Percentiles rank a stretch among this genome's conserved stretches.
These are phyloP conservation scores for Rhipidura dahli DNA, from an alignment of 2,113 vertebrate species.

Conservation along the genomic window DNA sequence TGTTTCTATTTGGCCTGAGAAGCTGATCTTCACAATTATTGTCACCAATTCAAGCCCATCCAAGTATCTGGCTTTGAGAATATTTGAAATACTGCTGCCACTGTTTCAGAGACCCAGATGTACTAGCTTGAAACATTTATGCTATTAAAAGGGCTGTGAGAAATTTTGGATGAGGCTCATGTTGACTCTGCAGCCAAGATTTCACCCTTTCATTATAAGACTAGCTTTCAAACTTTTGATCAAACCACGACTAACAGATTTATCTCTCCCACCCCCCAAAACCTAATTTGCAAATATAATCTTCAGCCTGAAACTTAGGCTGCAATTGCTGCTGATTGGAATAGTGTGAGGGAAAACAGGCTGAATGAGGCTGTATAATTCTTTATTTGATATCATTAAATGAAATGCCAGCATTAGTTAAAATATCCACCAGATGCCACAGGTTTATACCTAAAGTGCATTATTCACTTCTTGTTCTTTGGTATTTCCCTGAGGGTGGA, in stretches of 20 bases:
- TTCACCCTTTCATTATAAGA: not conserved
- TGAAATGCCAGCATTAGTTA: not conserved
- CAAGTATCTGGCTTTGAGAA: slow-evolving; percentile 44
- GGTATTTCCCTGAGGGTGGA: not conserved
- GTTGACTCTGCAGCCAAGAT: slow-evolving; percentile 11
- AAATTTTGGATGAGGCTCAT: slow-evolving; percentile 7
- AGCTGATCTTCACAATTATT: slow-evolving; percentile 13
- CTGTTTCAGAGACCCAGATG: slow-evolving; percentile 46
- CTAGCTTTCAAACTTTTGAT: slow-evolving; percentile 31
- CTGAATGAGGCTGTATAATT: not conserved
- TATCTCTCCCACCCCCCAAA: not conserved
- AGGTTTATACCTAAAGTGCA: not conserved
- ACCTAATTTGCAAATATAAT: slow-evolving; percentile 21
- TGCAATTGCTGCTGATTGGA: not conserved
- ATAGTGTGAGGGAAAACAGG: not conserved
- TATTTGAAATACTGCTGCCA: slow-evolving; percentile 50
- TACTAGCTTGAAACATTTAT: slow-evolving; percentile 28
- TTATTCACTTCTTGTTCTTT: not conserved
- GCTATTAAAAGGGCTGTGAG: slow-evolving; percentile 43
- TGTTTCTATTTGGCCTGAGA: slow-evolving; percentile 26
- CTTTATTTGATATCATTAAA: slow-evolving; percentile 4
- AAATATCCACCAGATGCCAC: not conserved
- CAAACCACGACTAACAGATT: not conserved
- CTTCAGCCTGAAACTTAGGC: not conserved
- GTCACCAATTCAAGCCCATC: slow-evolving; percentile 38